Conservation (phyloP, 2,797 vertebrate genomes). For the Lates japonicus region DNA sequence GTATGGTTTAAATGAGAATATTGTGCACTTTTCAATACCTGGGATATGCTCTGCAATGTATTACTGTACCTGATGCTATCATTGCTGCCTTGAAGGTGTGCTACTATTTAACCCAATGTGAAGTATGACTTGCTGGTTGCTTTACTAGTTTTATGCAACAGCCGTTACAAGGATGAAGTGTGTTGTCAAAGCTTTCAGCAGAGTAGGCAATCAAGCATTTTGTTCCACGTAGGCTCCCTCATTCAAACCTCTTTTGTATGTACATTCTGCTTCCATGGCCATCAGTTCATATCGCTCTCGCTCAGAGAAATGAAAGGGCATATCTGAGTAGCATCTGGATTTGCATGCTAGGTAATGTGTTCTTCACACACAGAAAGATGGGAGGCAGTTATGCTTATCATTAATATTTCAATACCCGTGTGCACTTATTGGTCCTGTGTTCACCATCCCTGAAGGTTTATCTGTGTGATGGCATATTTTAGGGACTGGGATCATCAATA, state of each 20-base stretch:
- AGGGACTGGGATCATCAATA: slow-evolving; percentile 38
- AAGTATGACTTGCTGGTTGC: slow-evolving; percentile 23
- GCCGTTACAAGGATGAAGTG: slow-evolving; percentile 20
- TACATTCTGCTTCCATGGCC: slow-evolving; percentile 34
- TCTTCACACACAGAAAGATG: slow-evolving; percentile 50
- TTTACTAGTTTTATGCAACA: slow-evolving; percentile 23
- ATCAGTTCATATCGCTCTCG: slow-evolving; percentile 23
- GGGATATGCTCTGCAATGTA: neutral
- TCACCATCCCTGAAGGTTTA: slow-evolving; percentile 43
- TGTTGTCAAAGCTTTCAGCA: slow-evolving; percentile 39
- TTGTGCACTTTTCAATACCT: neutral
- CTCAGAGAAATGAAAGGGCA: slow-evolving; percentile 50
- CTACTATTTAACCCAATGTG: slow-evolving; percentile 19
- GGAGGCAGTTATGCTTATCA: slow-evolving; percentile 51
- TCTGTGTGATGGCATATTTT: slow-evolving; percentile 66
- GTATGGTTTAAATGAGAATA: slow-evolving; percentile 11
- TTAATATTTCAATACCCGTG: slow-evolving; percentile 67
- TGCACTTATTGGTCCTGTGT: slow-evolving; percentile 40
- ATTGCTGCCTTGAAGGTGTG: slow-evolving; percentile 12
- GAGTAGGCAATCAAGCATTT: slow-evolving; percentile 51
- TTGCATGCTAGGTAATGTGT: slow-evolving; percentile 63
- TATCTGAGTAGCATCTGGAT: slow-evolving; percentile 67
- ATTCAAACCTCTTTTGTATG: slow-evolving; percentile 16
- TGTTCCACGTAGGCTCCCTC: slow-evolving; percentile 22
- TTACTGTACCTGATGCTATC: neutral